Evolutionary conservation across 2,888 invertebrate genomes (phyloP).

Genomic region (Cryptocephalus primarius): DNA sequence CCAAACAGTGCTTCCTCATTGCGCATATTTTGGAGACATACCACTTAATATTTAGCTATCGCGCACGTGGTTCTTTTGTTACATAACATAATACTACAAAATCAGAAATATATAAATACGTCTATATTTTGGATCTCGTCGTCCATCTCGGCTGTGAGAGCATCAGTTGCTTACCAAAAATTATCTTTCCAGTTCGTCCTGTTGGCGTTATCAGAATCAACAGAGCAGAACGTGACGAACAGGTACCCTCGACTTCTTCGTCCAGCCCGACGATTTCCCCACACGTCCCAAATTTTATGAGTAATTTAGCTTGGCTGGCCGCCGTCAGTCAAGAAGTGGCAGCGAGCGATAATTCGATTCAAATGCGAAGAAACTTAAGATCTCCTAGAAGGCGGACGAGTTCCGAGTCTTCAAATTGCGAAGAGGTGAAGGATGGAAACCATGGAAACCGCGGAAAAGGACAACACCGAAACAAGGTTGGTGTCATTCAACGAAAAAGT

Average conservation of each 20-base stretch:
- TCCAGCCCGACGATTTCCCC: conserved; percentile 8
- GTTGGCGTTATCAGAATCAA: no score
- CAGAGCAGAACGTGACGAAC: conserved; percentile 4
- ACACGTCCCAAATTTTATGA: conserved; percentile 15
- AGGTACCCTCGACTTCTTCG: conserved; percentile 2
- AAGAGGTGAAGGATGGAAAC: conserved; percentile 11
- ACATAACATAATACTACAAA: no score
- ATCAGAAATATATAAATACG: no score
- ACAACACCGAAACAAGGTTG: conserved; percentile 27
- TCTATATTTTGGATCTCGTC: no score
- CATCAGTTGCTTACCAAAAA: neutral
- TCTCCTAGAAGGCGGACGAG: conserved; percentile 17
- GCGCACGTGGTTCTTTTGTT: no score
- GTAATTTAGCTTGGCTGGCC: conserved; percentile 18
- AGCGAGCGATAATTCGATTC: neutral
- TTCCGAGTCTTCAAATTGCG: conserved; percentile 24
- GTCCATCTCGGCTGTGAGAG: no score
- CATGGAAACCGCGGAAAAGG: no score
- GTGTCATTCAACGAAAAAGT: conserved; percentile 22
- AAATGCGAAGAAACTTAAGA: conserved; percentile 3
- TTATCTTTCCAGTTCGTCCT: conserved; percentile 13
- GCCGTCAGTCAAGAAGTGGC: conserved; percentile 12
- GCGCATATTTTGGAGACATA: no score
- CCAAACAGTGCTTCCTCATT: no score
- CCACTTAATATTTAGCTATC: no score